Evolutionary conservation across 2,888 invertebrate species (phyloP), one percentile per base, ranked within the genome.

Genomic region (Crepidodera aurea): DNA sequence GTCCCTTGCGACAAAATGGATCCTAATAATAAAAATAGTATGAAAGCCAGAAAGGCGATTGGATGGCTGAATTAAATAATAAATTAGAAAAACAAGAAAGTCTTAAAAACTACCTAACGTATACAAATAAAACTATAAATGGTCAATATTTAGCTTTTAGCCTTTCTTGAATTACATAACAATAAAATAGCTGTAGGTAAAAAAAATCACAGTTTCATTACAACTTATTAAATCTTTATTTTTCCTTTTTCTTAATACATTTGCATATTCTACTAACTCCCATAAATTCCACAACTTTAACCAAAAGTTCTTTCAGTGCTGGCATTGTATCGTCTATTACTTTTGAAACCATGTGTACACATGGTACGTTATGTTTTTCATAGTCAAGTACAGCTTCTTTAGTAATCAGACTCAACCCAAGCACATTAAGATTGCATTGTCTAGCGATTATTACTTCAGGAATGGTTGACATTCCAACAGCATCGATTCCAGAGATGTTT

Each of bases 361-460:
- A 78, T 4, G 94, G 90, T 71, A 89, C 88, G 4, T 86, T 84
- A 22, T 87, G 82, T 42, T 84, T 83, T 63, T 93, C 91, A 25
- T 70, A 71, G 16, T 60, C 53, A n/a, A 63, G 60, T 8, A 54
- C 53, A 15, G 67, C 65, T 18, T 51, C 48, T 82, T 97, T 96
- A 25, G 96, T 96, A 73, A 98, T 91, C 55, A 98, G 84, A 62
- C 94, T 94, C 77, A 98, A 87, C 0, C 91, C 95, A 75, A 97
- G 91, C 0, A 94, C 93, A 29, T 86, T 88, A 82, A 94, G 85
- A 70, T 92, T 93, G 78, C 93, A 94, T 79, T 98, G 96, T 44
- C 90, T 85, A 0, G 96, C 97, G 0, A 92, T 93, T 55, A 95
- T 89, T 16, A 84, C 85, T 82, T 88, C 89, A 67, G 89, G 89